Percentiles rank a stretch among this genome's conserved stretches.
These are phyloP conservation scores for Strigamia maritima DNA, from an alignment of 2,888 invertebrate species.

Conservation along the genomic window DNA sequence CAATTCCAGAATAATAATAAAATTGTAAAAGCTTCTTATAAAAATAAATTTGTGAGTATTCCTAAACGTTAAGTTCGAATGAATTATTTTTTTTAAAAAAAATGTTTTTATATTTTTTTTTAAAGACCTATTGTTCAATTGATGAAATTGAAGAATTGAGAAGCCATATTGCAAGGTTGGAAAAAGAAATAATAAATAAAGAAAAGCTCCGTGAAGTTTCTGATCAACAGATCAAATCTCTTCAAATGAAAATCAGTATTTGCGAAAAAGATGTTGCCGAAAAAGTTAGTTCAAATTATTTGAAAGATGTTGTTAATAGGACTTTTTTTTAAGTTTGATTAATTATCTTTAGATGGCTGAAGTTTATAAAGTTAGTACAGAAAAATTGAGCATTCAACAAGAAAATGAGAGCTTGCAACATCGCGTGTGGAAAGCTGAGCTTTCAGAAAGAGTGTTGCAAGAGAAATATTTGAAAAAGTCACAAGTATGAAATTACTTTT, in stretches of 20 bases:
- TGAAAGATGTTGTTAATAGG: background rate
- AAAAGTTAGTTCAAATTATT: background rate
- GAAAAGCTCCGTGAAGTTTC: background rate
- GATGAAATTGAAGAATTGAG: constrained; percentile 23
- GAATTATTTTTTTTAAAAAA: background rate
- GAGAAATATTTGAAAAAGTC: constrained; percentile 8
- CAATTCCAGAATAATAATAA: constrained; percentile 25
- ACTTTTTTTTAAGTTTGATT: background rate
- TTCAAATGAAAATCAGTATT: background rate
- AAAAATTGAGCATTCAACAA: background rate
- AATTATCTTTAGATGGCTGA: background rate
- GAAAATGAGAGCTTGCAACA: constrained; percentile 18
- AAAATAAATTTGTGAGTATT: constrained; percentile 22
- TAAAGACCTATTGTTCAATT: constrained; percentile 19
- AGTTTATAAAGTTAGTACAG: background rate
- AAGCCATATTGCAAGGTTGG: background rate
- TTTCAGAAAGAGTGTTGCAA: constrained; percentile 29
- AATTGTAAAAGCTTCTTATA: background rate
- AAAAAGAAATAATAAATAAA: background rate
- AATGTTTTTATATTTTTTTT: background rate
- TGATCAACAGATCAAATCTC: constrained; percentile 19
- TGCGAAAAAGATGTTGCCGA: constrained; percentile 6
- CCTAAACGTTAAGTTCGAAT: background rate
- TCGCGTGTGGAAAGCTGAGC: constrained; percentile 17
- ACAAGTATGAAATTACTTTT: background rate